Evolutionary conservation across 2,797 vertebrate genomes (phyloP).

Genomic region (Poeciliopsis paucimaculata): DNA sequence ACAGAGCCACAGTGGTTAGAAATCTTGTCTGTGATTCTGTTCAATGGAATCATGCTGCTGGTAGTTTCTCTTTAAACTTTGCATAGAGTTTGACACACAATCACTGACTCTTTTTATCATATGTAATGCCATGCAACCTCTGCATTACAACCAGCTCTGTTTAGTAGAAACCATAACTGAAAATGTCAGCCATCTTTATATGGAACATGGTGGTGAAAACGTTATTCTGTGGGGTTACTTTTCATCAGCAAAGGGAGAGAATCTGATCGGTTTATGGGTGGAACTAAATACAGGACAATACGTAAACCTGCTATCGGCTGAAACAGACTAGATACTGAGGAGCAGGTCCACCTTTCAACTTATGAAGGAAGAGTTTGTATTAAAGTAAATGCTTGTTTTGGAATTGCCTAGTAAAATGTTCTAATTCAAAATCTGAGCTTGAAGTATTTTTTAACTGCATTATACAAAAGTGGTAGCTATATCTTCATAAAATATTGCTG

Average conservation of each 20-base stretch:
- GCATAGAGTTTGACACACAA: neutral
- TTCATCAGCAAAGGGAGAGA: neutral
- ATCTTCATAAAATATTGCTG: neutral
- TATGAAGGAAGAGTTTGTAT: neutral
- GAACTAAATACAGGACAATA: neutral
- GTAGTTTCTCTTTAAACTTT: neutral
- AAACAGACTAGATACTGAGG: neutral
- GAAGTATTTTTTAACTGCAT: neutral
- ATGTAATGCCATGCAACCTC: neutral
- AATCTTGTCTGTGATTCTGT: slow-evolving; percentile 9
- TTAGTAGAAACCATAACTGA: neutral
- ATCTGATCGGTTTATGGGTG: neutral
- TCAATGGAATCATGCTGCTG: too few species aligned
- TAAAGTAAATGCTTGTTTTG: neutral
- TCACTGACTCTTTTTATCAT: neutral
- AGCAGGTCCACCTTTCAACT: neutral
- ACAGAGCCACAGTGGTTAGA: slow-evolving; percentile 13
- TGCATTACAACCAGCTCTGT: neutral
- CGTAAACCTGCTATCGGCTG: neutral
- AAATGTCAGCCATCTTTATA: neutral
- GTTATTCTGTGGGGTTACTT: neutral
- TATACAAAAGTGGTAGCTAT: neutral
- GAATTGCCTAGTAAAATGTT: neutral
- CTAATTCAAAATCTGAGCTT: neutral
- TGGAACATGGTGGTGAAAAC: neutral